Evolutionary conservation across 2,888 invertebrate species (phyloP).

Genomic region (Phania funesta): DNA sequence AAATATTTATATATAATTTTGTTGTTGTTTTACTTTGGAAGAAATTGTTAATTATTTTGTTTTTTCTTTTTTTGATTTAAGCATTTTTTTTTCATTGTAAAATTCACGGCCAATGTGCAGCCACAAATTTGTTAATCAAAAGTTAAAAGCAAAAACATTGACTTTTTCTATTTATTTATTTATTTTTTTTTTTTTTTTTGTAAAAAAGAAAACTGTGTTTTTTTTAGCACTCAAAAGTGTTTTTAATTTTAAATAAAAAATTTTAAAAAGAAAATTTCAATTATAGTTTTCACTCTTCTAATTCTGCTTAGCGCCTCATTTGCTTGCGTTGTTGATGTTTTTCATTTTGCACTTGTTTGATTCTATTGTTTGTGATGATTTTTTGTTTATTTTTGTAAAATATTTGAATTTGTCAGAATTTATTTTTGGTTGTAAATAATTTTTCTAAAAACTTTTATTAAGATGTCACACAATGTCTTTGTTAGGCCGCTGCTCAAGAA

Average conservation of each 20-base stretch:
- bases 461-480: conserved; percentile 2
- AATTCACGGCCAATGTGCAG: conserved; percentile 53
- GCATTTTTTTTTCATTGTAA: neutral
- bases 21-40: conserved; percentile 20
- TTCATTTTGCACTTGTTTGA: conserved; percentile 47
- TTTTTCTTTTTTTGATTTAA: conserved; percentile 10
- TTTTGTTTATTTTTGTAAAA: conserved; percentile 22
- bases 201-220: neutral
- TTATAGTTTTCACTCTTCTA: neutral
- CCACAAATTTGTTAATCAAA: conserved; percentile 19
- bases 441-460: neutral
- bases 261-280: neutral
- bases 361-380: neutral
- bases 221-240: neutral
- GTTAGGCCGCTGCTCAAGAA: neutral
- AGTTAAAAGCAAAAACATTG: conserved; percentile 4
- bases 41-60: conserved; percentile 36
- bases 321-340: conserved; percentile 34
- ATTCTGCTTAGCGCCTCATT: conserved; percentile 53
- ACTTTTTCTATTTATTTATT: too few species aligned
- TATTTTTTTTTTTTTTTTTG: neutral
- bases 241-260: conserved; percentile 20
- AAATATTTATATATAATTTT: conserved; percentile 19
- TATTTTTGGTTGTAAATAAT: conserved; percentile 51
- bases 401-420: conserved; percentile 60